Conservation (phyloP, 2,888 invertebrate species). For the Aporophyla lueneburgensis region DNA sequence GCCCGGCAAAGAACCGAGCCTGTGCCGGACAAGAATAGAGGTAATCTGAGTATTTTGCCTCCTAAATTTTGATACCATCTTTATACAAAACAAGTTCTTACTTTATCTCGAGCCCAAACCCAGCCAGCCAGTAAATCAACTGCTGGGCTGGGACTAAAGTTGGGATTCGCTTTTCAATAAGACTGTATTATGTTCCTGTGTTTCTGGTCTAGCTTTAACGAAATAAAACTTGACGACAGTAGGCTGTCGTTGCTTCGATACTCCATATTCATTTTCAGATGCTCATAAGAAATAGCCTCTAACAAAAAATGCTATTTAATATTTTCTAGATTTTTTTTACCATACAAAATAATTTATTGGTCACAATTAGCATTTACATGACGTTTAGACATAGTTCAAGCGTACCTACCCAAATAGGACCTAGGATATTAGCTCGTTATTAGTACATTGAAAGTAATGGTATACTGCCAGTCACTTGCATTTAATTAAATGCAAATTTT, state of each 20-base stretch:
- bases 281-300: not conserved
- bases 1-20: slow-evolving; percentile 57
- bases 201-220: not conserved
- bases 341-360: too few relatives aligned
- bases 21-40: slow-evolving; percentile 51
- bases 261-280: not conserved
- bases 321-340: too few relatives aligned
- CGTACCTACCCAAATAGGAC: not conserved
- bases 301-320: not conserved
- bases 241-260: not conserved
- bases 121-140: not conserved
- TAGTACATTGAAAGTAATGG: not conserved
- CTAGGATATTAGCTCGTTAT: not conserved
- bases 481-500: not conserved
- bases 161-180: not conserved
- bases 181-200: not conserved
- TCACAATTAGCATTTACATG: too few relatives aligned
- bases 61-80: slow-evolving; percentile 4
- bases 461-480: not conserved
- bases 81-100: not conserved
- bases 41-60: slow-evolving; percentile 44
- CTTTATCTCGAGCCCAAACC: not conserved
- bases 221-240: not conserved
- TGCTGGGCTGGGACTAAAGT: not conserved
- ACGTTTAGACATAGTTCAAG: too few relatives aligned